A percentile compares a stretch with the other conserved stretches of the same genome.
Conservation (phyloP, 2,113 vertebrate genomes). For the Callorhinus ursinus region DNA sequence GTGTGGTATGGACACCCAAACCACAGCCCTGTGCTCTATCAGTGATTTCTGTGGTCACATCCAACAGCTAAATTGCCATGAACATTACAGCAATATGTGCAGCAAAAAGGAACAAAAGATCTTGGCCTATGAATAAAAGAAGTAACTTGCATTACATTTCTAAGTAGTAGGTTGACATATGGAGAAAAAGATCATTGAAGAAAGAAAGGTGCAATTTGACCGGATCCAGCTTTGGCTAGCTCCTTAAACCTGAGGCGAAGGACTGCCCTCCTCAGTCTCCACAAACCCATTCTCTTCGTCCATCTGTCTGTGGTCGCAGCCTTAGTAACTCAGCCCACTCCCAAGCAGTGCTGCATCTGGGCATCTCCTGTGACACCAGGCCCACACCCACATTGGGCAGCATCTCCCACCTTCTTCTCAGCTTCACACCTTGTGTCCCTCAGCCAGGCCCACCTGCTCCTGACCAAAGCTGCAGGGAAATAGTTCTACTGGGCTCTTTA, state of each 20-base stretch:
- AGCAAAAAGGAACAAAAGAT: not conserved
- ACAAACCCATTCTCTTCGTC: not conserved
- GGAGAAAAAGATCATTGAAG: not conserved
- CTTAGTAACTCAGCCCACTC: not conserved
- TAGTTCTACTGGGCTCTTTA: not conserved
- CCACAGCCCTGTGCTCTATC: not conserved
- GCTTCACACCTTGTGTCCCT: too few species aligned
- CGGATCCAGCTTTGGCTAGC: not conserved
- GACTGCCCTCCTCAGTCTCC: not conserved
- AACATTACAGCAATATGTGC: not conserved
- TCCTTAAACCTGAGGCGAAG: not conserved
- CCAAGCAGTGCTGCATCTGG: not conserved
- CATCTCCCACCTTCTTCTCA: not conserved
- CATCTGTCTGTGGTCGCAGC: not conserved
- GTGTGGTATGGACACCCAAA: not conserved
- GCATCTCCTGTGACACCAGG: too few species aligned
- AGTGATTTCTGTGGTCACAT: not conserved
- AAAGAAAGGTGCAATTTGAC: not conserved
- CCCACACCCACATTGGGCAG: not conserved
- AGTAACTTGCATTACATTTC: not conserved
- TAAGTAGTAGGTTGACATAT: not conserved
- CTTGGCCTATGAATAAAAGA: not conserved
- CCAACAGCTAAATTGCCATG: not conserved
- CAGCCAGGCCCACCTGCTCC: not conserved
- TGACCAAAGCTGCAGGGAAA: not conserved